Percentiles rank a stretch among this genome's conserved stretches.
phyloP scores from a whole-genome alignment of 2,797 vertebrate genomes.

The Urophycis tenuis region DNA sequence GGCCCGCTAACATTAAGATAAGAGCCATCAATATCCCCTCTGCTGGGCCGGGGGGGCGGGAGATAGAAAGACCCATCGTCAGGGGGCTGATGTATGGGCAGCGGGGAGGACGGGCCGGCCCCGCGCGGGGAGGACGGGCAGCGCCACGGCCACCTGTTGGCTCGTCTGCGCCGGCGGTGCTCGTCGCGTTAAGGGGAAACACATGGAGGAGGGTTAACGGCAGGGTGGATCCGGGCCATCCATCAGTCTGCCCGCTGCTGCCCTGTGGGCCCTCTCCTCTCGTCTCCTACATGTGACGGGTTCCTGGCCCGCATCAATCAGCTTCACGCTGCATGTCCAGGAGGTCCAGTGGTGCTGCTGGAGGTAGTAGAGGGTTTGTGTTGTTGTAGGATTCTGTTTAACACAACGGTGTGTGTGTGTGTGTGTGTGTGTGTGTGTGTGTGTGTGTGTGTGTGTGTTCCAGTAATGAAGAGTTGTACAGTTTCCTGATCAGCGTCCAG shows the following conservation, averaged over 20 bases:
- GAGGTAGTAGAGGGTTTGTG: neutral
- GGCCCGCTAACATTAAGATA: conserved; percentile 66
- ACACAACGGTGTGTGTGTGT: conserved; percentile 17
- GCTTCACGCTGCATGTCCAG: neutral
- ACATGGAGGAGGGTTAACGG: conserved; percentile 26
- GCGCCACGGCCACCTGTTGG: conserved; percentile 51
- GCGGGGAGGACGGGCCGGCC: conserved; percentile 40
- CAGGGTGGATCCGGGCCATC: conserved; percentile 35
- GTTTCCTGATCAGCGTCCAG: conserved; percentile 79
- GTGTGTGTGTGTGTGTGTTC: conserved; percentile 11
- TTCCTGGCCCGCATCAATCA: neutral
- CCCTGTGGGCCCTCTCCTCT: conserved; percentile 18
- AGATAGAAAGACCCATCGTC: conserved; percentile 52
- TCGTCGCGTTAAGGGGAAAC: conserved; percentile 30
- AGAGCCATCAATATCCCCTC: conserved; percentile 58
- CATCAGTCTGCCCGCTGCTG: conserved; percentile 49
- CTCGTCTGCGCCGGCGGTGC: conserved; percentile 19
- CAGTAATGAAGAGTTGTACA: conserved; percentile 82
- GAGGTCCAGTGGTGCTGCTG: neutral
- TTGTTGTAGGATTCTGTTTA: no score
- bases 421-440: conserved; percentile 9
- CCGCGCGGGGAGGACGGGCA: conserved; percentile 21
- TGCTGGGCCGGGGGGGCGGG: conserved; percentile 44
- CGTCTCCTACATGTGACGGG: conserved; percentile 9
- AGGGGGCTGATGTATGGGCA: conserved; percentile 47